A percentile compares a stretch with the other conserved stretches of the same genome.
These are phyloP conservation scores for Yoshiicerus persimilis DNA, from an alignment of 1,140 invertebrate genomes.

Conservation along the genomic window DNA sequence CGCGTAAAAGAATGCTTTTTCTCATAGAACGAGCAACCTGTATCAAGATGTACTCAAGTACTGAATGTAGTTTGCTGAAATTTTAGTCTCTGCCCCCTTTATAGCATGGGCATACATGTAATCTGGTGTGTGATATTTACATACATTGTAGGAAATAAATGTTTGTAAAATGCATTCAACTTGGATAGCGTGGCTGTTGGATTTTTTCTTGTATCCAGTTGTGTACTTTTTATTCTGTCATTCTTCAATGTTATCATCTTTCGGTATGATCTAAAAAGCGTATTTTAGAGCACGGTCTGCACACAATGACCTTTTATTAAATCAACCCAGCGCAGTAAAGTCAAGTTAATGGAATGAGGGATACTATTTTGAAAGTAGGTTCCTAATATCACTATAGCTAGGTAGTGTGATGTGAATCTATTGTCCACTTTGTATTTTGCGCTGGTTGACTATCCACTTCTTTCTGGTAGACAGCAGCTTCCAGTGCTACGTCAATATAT, in stretches of 20 bases:
- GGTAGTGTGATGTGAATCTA: no score
- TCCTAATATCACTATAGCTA: no score
- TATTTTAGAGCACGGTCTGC: background rate
- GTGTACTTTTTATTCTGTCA: background rate
- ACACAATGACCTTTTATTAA: background rate
- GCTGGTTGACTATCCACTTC: background rate
- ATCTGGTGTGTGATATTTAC: no score
- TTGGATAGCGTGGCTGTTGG: no score
- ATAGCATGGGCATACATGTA: no score
- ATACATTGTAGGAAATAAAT: no score
- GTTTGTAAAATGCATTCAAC: no score
- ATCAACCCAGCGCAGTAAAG: background rate
- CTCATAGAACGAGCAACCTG: no score
- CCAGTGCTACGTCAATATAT: background rate
- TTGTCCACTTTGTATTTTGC: background rate
- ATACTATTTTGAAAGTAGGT: background rate
- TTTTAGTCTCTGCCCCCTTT: no score
- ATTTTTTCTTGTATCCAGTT: background rate
- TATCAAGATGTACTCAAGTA: no score
- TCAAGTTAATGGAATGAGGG: background rate
- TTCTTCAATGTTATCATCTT: background rate
- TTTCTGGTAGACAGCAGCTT: background rate
- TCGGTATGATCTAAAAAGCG: background rate
- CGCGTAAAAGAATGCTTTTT: no score
- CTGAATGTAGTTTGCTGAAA: no score